Base-by-base conservation (phyloP, 2,888 invertebrate genomes). In the Volucella inflata region DNA sequence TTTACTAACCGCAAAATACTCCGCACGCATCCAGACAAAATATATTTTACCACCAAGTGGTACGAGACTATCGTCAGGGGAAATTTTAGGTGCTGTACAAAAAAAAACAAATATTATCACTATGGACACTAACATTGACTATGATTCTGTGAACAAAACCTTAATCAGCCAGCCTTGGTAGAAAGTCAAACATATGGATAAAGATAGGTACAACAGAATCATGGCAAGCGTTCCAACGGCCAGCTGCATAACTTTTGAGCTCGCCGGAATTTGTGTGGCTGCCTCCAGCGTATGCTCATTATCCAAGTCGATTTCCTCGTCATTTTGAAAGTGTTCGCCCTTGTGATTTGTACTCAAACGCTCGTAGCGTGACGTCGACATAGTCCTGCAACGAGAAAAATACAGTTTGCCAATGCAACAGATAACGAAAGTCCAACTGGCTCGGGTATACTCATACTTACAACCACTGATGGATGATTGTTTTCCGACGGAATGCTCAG, bases 171-270 rank as follows among this genome's bases (percentile, higher is more conserved):
- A 96, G 94, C 98, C 95, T 92, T 99, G 99, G 92, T 99, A 99
- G 92, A 99, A 99, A 10, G 98, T 99, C 68, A 99, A 94, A 57
- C 98, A 96, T 89, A 99, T 98, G 12, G 99, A 99, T 72, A 99
- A 94, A 11, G 95, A 94, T 91, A 98, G 98, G 92, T 99, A 99
- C 59, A 97, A 93, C 2, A 96, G 91, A 65, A 99, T 96, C 57
- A 98, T 91, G 40, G 89, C 89, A 72, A 92, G 80, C 2, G 91
- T 91, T 14, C 91, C 90, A 48, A 92, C 89, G n/a, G 91, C 92
- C 89, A 92, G 88, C 62, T 92, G 92, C 90, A 91, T 90, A n/a
- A 92, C 83, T 57, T 89, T 90, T 0, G 90, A 89, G 48, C 89
- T 89, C 9, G 87, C 74, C 1, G 88, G 72, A 38, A 85, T 87